Evolutionary conservation across 2,888 invertebrate species (phyloP).

Genomic region (Balanococcus diminutus): DNA sequence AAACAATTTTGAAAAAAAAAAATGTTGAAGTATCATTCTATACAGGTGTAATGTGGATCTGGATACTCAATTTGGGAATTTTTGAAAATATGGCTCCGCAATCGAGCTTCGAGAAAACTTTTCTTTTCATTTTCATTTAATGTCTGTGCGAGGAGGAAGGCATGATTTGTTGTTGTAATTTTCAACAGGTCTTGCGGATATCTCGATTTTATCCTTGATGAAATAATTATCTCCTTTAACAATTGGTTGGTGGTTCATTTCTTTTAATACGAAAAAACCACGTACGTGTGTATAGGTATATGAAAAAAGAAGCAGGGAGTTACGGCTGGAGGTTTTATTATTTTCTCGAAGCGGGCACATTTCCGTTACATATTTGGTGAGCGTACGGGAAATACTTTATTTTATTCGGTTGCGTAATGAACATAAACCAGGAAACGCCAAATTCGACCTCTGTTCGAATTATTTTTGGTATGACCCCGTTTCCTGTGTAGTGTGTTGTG

Average conservation of each 20-base stretch:
- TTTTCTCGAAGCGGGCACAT: neutral
- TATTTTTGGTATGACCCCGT: conserved; percentile 24
- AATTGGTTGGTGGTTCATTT: neutral
- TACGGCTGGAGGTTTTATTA: neutral
- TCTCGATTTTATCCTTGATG: neutral
- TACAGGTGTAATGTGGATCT: too few species aligned
- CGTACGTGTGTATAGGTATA: neutral
- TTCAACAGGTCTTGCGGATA: neutral
- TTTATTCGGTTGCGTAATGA: conserved; percentile 28
- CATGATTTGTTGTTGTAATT: neutral
- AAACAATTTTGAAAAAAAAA: too few species aligned
- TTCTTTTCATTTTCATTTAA: neutral
- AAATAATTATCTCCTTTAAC: neutral
- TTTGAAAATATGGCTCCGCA: too few species aligned
- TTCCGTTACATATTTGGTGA: conserved; percentile 19
- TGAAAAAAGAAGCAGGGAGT: neutral
- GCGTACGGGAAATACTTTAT: conserved; percentile 15
- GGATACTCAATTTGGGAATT: too few species aligned
- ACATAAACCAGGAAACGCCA: conserved; percentile 29
- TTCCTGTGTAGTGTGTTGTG: conserved; percentile 18
- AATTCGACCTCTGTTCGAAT: conserved; percentile 29
- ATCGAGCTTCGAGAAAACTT: neutral
- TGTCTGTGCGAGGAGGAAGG: neutral
- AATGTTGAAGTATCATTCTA: too few species aligned
- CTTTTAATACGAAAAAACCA: neutral